phyloP scores from a whole-genome alignment of 1,140 invertebrate genomes.

The Pararge aegeria region DNA sequence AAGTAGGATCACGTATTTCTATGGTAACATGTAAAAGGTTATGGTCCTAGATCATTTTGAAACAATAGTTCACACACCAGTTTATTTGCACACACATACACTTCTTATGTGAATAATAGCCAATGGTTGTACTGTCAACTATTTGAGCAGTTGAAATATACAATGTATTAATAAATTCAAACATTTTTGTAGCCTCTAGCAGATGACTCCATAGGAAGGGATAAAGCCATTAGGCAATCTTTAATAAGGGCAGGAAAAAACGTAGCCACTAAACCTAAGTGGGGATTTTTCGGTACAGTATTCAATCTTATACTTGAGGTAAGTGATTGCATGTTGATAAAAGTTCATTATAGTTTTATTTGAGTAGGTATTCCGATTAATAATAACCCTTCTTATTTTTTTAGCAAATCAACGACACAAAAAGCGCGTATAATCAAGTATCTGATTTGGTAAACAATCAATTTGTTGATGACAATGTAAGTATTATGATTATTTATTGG shows the following conservation, averaged over 20 bases:
- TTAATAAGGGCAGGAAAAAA: slow-evolving; percentile 48
- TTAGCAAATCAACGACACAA: slow-evolving; percentile 79
- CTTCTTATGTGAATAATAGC: too few species aligned
- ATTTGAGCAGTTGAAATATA: too few species aligned
- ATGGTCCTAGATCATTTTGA: too few species aligned
- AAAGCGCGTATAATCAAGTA: slow-evolving; percentile 74
- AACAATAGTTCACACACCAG: too few species aligned
- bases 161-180: neutral
- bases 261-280: slow-evolving; percentile 55
- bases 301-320: slow-evolving; percentile 67
- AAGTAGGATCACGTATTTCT: too few species aligned
- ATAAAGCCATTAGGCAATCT: slow-evolving; percentile 52
- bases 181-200: slow-evolving; percentile 58
- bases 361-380: neutral
- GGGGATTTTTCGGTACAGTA: slow-evolving; percentile 75
- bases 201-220: slow-evolving; percentile 61
- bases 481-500: slow-evolving; percentile 31
- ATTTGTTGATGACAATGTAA: slow-evolving; percentile 70
- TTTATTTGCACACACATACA: too few species aligned
- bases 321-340: too few species aligned
- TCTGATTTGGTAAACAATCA: slow-evolving; percentile 67
- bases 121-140: too few species aligned
- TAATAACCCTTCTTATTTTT: slow-evolving; percentile 33
- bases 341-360: too few species aligned
- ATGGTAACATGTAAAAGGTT: too few species aligned